phyloP scores from a whole-genome alignment of 1,140 invertebrate genomes.

The Tribolium madens region DNA sequence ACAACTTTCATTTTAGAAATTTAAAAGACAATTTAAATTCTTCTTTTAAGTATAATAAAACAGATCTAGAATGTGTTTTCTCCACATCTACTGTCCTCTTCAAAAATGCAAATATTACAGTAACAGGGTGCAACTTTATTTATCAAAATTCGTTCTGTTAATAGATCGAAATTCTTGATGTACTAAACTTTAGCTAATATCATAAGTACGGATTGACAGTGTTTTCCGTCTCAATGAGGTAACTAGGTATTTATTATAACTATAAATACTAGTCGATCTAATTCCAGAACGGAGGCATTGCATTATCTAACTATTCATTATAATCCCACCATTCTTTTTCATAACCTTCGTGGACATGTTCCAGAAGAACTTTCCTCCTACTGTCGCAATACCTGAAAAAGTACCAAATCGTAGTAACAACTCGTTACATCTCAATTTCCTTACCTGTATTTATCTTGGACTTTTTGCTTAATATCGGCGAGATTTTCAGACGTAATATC shows the following conservation, averaged over 20 bases:
- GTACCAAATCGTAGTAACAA: too few relatives aligned
- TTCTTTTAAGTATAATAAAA: conserved; percentile 33
- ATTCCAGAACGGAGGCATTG: conserved; percentile 48
- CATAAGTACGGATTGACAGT: conserved; percentile 41
- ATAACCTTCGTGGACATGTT: conserved; percentile 98
- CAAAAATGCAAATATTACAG: conserved; percentile 38
- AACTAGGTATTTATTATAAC: conserved; percentile 55
- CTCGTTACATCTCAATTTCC: too few relatives aligned
- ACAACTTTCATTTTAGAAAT: conserved; percentile 19
- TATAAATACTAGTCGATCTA: conserved; percentile 55
- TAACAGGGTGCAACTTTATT: conserved; percentile 34
- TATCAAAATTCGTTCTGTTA: conserved; percentile 22
- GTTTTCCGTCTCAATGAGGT: conserved; percentile 47
- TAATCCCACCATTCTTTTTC: conserved; percentile 99
- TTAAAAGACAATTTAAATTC: conserved; percentile 28
- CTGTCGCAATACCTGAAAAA: conserved; percentile 94
- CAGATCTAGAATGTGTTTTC: conserved; percentile 26
- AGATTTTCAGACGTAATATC: conserved; percentile 98
- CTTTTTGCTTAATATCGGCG: conserved; percentile 98
- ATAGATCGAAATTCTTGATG: conserved; percentile 20
- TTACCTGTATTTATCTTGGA: conserved; percentile 98
- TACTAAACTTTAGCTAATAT: conserved; percentile 40
- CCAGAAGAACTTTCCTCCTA: conserved; percentile 91
- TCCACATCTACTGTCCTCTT: conserved; percentile 15
- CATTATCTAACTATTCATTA: conserved; percentile 74